Base-by-base conservation (phyloP, 2,797 vertebrate species). In the Acanthurus leucopareius region DNA sequence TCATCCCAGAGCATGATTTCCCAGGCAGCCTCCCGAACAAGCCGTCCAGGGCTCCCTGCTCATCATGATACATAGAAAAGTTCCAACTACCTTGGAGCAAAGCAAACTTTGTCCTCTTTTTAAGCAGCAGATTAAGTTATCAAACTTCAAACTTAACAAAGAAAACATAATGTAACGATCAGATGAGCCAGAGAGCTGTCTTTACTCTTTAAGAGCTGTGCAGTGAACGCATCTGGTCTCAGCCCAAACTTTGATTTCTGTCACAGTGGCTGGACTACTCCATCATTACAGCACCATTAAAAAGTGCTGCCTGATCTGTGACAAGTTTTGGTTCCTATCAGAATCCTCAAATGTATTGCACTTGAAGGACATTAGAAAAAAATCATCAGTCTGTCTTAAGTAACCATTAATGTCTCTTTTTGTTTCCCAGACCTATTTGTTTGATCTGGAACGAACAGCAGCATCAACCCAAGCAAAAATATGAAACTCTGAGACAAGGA, bases 231-330 rank as follows among this genome's bases (percentile, higher is more conserved):
- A 68, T 58, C 70, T 83, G 74, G 64, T 79, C 20, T 2, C 17
- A 25, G 63, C 76, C 75, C 79, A 80, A 68, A 28, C 35, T 51
- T 60, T 79, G 75, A 85, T 80, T 82, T 62, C 58, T 10, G 32
- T 59, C 59, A 60, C 67, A 75, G 68, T 45, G 48, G 69, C 65
- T 77, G n/a, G 56, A 53, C 13, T 20, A 3, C 69, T 79, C 62
- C 19, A 10, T 75, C 60, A 32, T 62, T 53, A 40, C n/a, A 19
- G 57, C 48, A 14, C 53, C 59, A 45, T 51, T 61, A 47, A 25
- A 10, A 71, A 49, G 20, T 2, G 19, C 16, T 67, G 73, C 59
- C 69, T 78, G 59, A 65, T 65, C 40, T 53, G 20, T 76, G 67
- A 78, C 57, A 69, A 15, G 22, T 69, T 62, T 61, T 35, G 73